Base-by-base conservation (phyloP, 2,797 vertebrate species). In the Epinephelus coioides region DNA sequence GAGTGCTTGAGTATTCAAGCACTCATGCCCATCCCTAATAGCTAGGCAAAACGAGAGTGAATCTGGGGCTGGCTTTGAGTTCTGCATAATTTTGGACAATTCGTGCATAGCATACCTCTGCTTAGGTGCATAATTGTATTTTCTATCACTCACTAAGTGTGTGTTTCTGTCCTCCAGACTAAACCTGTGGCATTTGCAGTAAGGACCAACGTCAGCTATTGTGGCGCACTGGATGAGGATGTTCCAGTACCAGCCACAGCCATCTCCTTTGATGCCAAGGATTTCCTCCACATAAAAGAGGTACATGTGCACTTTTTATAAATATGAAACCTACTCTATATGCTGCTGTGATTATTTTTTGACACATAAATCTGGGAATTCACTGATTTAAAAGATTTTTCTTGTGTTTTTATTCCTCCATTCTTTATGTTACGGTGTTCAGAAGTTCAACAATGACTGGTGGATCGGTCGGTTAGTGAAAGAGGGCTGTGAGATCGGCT, bases 381-480 rank as follows among this genome's bases (percentile, higher is more conserved):
- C 15, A 15, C 7, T 30, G 19, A 47, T 56, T 53, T 30, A 4
- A 69, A 63, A 14, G 4, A 6, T 27, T 59, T 18, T 2, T 5
- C 2, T 15, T 51, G 21, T 11, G 18, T 75, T 40, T 21, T 27
- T 49, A 5, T 34, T 2, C 17, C 4, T 34, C 53, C 56, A 63
- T 25, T 50, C 38, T 54, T 50, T 27, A 4, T 0, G 1, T 64
- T 43, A 0, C 3, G 15, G 7, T 30, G 5, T 78, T 27, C 94
- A 98, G 98, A 99, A 99, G 88, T 99, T 98, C 93, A 99, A 97
- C 92, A 99, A 99, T 19, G 98, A 99, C 92, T 99, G 98, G 98
- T 99, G 98, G 98, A 98, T 99, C 1, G 98, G 98, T 38, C 94
- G 95, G 30, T 90, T 96, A 78, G 96, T 96, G 88, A 96, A 96